Base-by-base conservation (phyloP, 2,888 invertebrate species). In the Argyra leucocephala region DNA sequence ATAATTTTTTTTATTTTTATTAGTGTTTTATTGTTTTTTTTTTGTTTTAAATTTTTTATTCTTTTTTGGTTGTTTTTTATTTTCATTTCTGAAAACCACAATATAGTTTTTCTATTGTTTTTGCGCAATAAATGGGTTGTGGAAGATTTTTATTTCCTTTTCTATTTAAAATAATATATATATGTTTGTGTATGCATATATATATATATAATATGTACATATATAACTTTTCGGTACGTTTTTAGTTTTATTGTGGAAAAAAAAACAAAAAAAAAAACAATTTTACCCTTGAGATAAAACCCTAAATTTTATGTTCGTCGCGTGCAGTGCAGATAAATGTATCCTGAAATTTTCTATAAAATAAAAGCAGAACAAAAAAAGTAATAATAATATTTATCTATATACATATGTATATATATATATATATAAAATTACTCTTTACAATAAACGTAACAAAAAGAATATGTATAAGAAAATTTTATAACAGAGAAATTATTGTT, bases 51-150 rank as follows among this genome's bases (percentile, higher is more conserved):
- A 31, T 48, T 48, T 31, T 48, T 18, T 48, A 31, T 12, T 48
- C 18, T 31, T 48, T 18, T 48, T 10, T 12, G 5, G 31, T 48
- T 15, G 5, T 48, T 48, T 48, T 48, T 9, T 48, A 18, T 48
- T 48, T 48, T 48, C n/a, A n/a, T n/a, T n/a, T n/a, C n/a, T n/a
- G n/a, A 18, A 37, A 48, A 48, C 48, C 48, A 48, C 48, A 48
- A 48, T 48, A 48, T 48, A 48, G 48, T 48, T 48, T 48, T 48
- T 48, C 48, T 48, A 48, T 48, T 48, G 48, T 48, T 48, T 48
- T 48, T 48, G 15, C 48, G 48, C 48, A 48, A 48, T 48, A 48
- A 48, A 48, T 48, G 15, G 48, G 15, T 12, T 48, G 48, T 48
- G n/a, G 48, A 48, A 48, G 18, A 48, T 48, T 15, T 48, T 48